Conservation (phyloP, 2,797 vertebrate genomes). For the Nyctibius grandis region DNA sequence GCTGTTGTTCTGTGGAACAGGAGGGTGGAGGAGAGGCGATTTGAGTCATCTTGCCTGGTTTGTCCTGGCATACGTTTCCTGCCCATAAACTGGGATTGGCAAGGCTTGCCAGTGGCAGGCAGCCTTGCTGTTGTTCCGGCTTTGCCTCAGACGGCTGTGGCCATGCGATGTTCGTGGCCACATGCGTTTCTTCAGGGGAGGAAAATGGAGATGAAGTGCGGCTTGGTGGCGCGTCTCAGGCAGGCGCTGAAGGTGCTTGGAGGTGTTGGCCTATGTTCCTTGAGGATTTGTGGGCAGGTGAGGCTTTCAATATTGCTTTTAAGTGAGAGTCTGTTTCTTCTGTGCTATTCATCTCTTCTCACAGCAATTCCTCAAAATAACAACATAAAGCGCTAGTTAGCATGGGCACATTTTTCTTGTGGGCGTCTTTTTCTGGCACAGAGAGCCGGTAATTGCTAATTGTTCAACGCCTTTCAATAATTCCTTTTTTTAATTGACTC, state of each 20-base stretch:
- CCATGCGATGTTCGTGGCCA: background rate
- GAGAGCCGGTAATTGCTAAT: background rate
- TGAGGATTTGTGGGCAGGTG: background rate
- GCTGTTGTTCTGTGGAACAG: slow-evolving; percentile 65
- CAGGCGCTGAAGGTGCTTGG: background rate
- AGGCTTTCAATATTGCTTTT: background rate
- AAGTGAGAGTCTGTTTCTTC: background rate
- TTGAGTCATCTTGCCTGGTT: slow-evolving; percentile 74
- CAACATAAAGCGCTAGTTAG: background rate
- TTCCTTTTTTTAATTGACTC: background rate
- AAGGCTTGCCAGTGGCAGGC: slow-evolving; percentile 1
- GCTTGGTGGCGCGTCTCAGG: background rate
- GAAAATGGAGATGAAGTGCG: background rate
- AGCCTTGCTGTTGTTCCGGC: background rate
- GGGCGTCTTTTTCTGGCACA: background rate
- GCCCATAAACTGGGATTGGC: slow-evolving; percentile 71
- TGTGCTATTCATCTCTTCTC: rapidly evolving
- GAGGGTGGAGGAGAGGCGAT: slow-evolving; percentile 63
- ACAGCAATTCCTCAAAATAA: background rate
- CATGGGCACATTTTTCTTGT: background rate
- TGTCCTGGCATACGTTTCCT: slow-evolving; percentile 73
- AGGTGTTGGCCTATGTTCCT: background rate
- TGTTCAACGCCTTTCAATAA: background rate
- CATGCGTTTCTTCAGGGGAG: background rate
- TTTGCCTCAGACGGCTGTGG: background rate